Base-by-base conservation (phyloP, 2,797 vertebrate genomes). In the Hephaestus fuliginosus region DNA sequence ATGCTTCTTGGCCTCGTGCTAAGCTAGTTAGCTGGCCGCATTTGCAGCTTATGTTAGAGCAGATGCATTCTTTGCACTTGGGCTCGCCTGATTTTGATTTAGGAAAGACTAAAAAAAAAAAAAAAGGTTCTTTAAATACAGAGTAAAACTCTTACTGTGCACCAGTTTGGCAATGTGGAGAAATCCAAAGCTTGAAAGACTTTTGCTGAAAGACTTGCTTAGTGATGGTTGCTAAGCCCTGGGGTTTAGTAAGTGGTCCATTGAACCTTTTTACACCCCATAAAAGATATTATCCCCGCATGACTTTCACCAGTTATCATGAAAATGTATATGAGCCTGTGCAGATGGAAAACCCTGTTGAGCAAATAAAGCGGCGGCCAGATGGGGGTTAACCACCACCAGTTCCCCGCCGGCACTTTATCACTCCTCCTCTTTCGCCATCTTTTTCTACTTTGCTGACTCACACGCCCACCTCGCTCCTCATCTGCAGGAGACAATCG, bases 301-400 rank as follows among this genome's bases (percentile, higher is more conserved):
- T 43, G 48, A 51, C 70, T 68, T 68, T 68, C 7, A 43, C 41
- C 36, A 60, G 39, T 36, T 63, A 15, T 77, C 44, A n/a, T 80
- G 46, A 76, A 64, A 51, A 14, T 22, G 18, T 10, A 73, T 25
- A 44, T 62, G 43, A 18, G 33, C 25, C 44, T 68, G 30, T 30
- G 55, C 60, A 69, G 69, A 25, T 57, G 7, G 48, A 65, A 43
- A 76, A 70, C 6, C 63, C 7, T 71, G 25, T 71, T 33, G 44
- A 56, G 22, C 15, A 46, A 43, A 46, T 64, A 20, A 57, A 46
- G 57, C 5, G 4, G 22, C 15, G 53, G 43, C 61, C 53, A 66
- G 15, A 61, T 13, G 20, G 11, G 11, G 28, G 76, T 56, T 56
- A 60, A 65, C 5, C 30, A 63, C 36, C 5, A 30, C 1, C 17